phyloP scores from a whole-genome alignment of 2,113 vertebrate species.

The Tupaia tana region DNA sequence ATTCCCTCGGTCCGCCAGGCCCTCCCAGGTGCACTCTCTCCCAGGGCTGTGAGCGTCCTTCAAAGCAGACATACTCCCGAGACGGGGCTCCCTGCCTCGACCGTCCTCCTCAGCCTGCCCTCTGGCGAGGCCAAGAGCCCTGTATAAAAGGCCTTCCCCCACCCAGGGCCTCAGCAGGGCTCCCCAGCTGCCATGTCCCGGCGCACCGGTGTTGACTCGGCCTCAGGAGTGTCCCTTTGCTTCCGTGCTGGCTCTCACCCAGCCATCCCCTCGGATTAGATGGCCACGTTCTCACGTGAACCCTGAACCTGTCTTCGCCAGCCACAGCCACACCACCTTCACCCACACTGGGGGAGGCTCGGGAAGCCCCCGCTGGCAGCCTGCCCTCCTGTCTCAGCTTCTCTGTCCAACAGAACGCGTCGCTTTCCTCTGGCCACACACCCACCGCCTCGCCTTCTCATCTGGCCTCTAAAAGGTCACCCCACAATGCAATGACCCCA shows the following conservation, averaged over 20 bases:
- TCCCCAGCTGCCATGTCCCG: accelerated
- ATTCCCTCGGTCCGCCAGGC: not conserved
- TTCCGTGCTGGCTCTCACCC: not conserved
- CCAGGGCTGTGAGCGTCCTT: not conserved
- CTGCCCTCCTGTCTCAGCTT: not conserved
- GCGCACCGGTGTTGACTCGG: not conserved
- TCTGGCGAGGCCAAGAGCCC: not conserved
- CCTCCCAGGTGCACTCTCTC: not conserved
- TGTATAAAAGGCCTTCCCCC: not conserved
- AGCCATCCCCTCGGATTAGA: no score
- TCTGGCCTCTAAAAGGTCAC: accelerated
- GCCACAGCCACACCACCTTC: not conserved
- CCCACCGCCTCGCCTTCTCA: not conserved
- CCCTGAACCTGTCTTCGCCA: not conserved
- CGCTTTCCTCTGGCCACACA: not conserved
- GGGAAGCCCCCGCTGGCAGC: not conserved
- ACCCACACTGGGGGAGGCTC: not conserved
- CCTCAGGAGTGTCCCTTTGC: not conserved
- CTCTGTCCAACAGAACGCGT: not conserved
- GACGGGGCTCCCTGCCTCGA: not conserved
- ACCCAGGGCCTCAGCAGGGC: not conserved
- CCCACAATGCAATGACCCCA: not conserved
- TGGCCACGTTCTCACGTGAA: not conserved
- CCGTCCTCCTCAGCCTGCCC: not conserved
- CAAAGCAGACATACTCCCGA: not conserved